These are phyloP conservation scores for Okamejei kenojei DNA, from an alignment of 2,797 vertebrate genomes.

Conservation along the genomic window DNA sequence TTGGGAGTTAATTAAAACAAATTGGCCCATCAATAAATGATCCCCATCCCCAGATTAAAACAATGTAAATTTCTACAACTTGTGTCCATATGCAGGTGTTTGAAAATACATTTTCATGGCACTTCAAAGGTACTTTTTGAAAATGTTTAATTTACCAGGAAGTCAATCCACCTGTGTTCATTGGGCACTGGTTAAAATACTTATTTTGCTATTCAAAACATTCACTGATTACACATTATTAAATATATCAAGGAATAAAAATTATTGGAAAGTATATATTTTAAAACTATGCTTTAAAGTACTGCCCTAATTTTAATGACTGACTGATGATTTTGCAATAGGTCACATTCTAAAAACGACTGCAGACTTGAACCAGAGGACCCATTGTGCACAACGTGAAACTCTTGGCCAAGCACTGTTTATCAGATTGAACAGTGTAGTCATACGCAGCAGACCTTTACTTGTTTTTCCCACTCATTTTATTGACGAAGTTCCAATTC, in stretches of 20 bases:
- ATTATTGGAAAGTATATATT: too few species aligned
- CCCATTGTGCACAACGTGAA: neutral
- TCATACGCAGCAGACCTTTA: neutral
- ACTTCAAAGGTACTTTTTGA: neutral
- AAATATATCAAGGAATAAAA: too few species aligned
- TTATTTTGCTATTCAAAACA: too few species aligned
- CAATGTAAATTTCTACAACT: neutral
- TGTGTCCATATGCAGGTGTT: neutral
- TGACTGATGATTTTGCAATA: too few species aligned
- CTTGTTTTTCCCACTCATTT: too few species aligned
- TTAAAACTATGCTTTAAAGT: too few species aligned
- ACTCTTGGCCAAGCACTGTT: neutral
- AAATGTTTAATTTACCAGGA: neutral
- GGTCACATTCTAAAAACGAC: neutral
- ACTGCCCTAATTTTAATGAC: neutral
- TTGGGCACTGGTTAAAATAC: too few species aligned
- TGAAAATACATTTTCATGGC: neutral
- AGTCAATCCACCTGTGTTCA: too few species aligned
- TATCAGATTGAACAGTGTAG: conserved; percentile 41
- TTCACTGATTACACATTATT: too few species aligned
- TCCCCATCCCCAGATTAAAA: neutral
- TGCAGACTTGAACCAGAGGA: neutral
- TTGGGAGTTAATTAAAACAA: neutral
- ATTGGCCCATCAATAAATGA: neutral
- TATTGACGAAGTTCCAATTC: too few species aligned